These are phyloP conservation scores for Megalops cyprinoides DNA, from an alignment of 2,797 vertebrate species.

Conservation along the genomic window DNA sequence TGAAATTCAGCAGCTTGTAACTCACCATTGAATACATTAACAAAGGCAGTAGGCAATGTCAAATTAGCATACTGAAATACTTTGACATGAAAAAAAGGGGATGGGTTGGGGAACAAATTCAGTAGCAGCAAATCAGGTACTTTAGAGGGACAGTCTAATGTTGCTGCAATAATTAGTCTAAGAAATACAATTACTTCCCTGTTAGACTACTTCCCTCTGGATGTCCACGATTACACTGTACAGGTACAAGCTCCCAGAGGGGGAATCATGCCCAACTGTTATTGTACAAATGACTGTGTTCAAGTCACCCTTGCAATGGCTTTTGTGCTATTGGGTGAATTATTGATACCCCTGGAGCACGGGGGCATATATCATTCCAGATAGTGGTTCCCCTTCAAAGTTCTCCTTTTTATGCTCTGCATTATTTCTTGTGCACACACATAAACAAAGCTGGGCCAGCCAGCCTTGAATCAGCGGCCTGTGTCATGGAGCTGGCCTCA, in stretches of 20 bases:
- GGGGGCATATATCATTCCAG: conserved; percentile 62
- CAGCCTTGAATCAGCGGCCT: conserved; percentile 80
- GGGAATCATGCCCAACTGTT: conserved; percentile 2
- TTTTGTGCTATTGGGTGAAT: conserved; percentile 64
- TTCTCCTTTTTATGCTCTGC: conserved; percentile 73
- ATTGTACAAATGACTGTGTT: conserved; percentile 54
- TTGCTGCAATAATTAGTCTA: neutral
- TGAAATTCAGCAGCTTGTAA: neutral
- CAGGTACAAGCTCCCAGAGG: neutral
- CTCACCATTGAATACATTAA: neutral
- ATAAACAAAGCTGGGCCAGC: conserved; percentile 80
- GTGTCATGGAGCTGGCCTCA: conserved; percentile 68
- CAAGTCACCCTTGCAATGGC: conserved; percentile 67
- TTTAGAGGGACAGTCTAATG: neutral
- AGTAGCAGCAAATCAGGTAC: neutral
- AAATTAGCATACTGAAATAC: neutral
- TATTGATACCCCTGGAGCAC: conserved; percentile 62
- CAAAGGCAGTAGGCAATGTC: neutral
- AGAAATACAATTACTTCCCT: conserved; percentile 8
- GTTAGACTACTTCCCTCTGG: neutral
- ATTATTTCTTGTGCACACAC: conserved; percentile 77
- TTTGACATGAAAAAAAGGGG: neutral
- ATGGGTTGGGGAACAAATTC: neutral
- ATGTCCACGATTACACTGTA: neutral
- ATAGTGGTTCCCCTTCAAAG: conserved; percentile 62